A percentile compares a stretch with the other conserved stretches of the same genome.
These are phyloP conservation scores for Drosophila quasianomalipes DNA, from an alignment of 2,888 invertebrate genomes.

Conservation along the genomic window DNA sequence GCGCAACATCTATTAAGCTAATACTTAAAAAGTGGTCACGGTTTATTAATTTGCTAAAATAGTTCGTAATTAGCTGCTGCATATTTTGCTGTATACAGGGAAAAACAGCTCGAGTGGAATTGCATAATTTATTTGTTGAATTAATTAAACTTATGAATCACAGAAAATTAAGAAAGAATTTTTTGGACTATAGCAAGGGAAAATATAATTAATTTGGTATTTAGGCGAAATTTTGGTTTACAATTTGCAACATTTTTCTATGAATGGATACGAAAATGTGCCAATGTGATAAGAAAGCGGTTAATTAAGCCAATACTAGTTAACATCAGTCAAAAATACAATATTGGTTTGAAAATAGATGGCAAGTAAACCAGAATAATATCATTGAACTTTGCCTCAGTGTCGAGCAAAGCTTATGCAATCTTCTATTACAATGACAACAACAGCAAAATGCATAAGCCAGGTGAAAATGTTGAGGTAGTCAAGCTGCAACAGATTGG, in stretches of 20 bases:
- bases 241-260: background rate
- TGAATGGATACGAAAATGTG: background rate
- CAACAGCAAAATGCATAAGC: conserved; percentile 17
- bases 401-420: conserved; percentile 48
- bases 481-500: conserved; percentile 50
- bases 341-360: background rate
- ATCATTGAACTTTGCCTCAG: conserved; percentile 40
- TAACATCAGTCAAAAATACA: background rate
- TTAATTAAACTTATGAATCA: conserved; percentile 11
- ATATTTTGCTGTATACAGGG: conserved; percentile 10
- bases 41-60: conserved; percentile 41
- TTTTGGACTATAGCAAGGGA: background rate
- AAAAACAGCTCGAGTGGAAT: conserved; percentile 13
- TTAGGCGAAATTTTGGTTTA: background rate
- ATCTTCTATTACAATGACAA: conserved; percentile 35
- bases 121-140: conserved; percentile 18
- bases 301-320: background rate
- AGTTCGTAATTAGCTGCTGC: conserved; percentile 23
- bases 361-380: conserved; percentile 49
- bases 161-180: background rate
- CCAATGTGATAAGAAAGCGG: background rate
- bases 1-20: conserved; percentile 7
- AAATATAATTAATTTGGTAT: background rate
- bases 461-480: conserved; percentile 40
- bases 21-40: conserved; percentile 33